A percentile compares a stretch with the other conserved stretches of the same genome.
Conservation (phyloP, 1,140 invertebrate genomes). For the Drosophila prosaltans region DNA sequence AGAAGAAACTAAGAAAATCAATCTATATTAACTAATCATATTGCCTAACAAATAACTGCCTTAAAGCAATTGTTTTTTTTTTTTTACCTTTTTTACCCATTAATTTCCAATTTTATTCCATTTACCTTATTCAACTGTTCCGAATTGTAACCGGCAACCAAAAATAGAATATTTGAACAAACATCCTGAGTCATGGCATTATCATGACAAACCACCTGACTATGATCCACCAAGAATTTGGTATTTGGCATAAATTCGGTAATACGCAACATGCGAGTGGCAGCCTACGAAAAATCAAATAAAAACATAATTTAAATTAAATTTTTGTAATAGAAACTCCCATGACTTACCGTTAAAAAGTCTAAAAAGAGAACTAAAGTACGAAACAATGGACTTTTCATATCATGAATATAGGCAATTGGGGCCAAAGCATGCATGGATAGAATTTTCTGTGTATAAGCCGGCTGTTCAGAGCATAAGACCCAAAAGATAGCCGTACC, state of each 20-base stretch:
- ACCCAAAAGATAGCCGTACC: constrained; percentile 88
- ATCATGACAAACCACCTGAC: constrained; percentile 84
- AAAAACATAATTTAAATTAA: not conserved
- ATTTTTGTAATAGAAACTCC: not conserved
- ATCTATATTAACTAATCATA: too few species aligned
- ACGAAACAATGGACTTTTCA: constrained; percentile 84
- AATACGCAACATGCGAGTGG: constrained; percentile 84
- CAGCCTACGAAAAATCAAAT: constrained; percentile 68
- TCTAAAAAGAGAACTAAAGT: constrained; percentile 71
- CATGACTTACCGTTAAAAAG: constrained; percentile 64
- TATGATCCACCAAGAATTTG: constrained; percentile 84
- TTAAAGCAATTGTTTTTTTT: too few species aligned
- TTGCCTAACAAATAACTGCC: too few species aligned
- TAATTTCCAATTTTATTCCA: not conserved
- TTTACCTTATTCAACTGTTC: constrained; percentile 83
- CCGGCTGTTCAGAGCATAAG: constrained; percentile 85
- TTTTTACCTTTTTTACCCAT: too few species aligned
- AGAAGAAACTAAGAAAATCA: too few species aligned
- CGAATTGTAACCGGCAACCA: constrained; percentile 84
- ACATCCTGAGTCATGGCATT: constrained; percentile 83
- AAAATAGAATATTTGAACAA: constrained; percentile 86
- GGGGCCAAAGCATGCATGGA: constrained; percentile 88
- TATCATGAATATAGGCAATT: constrained; percentile 86
- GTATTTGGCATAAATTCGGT: constrained; percentile 85
- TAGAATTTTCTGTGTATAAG: constrained; percentile 87